phyloP scores from a whole-genome alignment of 2,797 vertebrate species.

The Sebastes oblongus region DNA sequence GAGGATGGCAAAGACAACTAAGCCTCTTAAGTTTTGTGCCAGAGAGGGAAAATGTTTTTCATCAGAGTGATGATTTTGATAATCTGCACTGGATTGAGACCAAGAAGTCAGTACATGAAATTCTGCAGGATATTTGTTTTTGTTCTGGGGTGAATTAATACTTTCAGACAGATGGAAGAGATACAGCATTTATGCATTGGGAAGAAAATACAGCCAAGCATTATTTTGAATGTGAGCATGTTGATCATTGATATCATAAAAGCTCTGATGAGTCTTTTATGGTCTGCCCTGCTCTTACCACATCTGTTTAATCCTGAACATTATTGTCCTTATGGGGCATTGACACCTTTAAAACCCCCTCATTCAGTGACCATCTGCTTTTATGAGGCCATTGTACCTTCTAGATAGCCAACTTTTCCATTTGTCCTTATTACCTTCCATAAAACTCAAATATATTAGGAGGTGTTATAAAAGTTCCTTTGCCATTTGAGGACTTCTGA shows the following conservation, averaged over 20 bases:
- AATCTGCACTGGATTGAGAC: conserved; percentile 64
- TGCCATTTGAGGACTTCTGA: conserved; percentile 67
- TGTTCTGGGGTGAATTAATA: conserved; percentile 20
- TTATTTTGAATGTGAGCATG: conserved; percentile 45
- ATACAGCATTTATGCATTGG: conserved; percentile 1
- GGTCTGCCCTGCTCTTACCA: conserved; percentile 59
- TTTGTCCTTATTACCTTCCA: conserved; percentile 74
- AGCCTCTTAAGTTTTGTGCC: conserved; percentile 65
- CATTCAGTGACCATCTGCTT: conserved; percentile 77
- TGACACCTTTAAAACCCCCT: conserved; percentile 67
- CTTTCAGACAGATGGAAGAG: conserved; percentile 14
- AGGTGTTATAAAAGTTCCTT: conserved; percentile 70
- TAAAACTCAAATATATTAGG: conserved; percentile 77
- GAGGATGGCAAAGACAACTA: conserved; percentile 58
- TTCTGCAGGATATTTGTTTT: conserved; percentile 45
- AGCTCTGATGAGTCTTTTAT: conserved; percentile 65
- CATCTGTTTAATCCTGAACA: conserved; percentile 74
- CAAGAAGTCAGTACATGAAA: conserved; percentile 23
- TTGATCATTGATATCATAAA: conserved; percentile 67
- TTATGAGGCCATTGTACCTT: conserved; percentile 72
- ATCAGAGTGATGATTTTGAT: conserved; percentile 66
- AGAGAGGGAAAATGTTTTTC: conserved; percentile 52
- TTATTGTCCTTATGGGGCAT: conserved; percentile 69
- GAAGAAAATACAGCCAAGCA: conserved; percentile 18
- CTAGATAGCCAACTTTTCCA: conserved; percentile 65